Evolutionary conservation across 2,113 vertebrate species (phyloP), one percentile per base, ranked within the genome.

Genomic region (Malurus cyaneus): DNA sequence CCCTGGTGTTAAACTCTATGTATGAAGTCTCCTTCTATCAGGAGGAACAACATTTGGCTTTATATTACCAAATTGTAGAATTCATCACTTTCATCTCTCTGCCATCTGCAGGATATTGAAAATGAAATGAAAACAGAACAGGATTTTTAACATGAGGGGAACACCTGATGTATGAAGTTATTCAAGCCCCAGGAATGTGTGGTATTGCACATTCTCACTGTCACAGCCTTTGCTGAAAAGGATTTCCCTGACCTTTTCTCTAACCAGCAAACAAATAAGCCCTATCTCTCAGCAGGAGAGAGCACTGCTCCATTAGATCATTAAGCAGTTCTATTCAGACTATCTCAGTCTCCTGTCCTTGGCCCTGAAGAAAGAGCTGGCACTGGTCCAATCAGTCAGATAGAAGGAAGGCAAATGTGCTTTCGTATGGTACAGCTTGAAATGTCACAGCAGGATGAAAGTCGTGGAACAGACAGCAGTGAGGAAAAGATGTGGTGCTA

Each of bases 331-430:
- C 97, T 96, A 96, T 98, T 97, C 97, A 97, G 95, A 93, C 94
- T 97, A 96, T 94, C 97, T 91, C 97, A 96, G 96, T 97, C 96
- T 98, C 96, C 93, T 97, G 98, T 98, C 98, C 98, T 98, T 98
- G 98, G 98, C 97, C 98, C 96, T 81, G 94, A 98, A 98, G 97
- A 97, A 97, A 97, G 96, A 97, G 91, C 96, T 98, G 98, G 98
- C 98, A 97, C 85, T 0, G 2, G 93, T 97, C 98, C 98, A 98
- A 97, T 97, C 97, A 97, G 97, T 96, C 96, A 97, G 95, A 97
- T 94, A 96, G 95, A 94, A 96, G 97, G 96, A 97, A 97, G 96
- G 98, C 97, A 96, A 97, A 97, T 97, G 97, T 94, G 97, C 96
- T 78, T 92, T 96, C n/a, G 26, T 95, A 96, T 64, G 53, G 95